phyloP scores from a whole-genome alignment of 2,888 invertebrate genomes.

The Bibio marci region DNA sequence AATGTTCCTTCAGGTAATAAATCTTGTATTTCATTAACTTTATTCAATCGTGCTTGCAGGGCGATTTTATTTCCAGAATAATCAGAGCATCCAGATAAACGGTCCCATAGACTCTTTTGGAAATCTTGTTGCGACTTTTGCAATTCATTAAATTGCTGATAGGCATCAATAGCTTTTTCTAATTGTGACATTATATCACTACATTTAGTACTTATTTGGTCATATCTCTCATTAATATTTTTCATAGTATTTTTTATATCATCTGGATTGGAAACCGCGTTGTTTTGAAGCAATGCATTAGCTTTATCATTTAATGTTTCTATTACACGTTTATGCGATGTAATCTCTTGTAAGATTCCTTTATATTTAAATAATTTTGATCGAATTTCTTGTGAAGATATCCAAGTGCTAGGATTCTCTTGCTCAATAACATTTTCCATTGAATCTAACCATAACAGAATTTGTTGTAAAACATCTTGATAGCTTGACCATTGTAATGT shows the following conservation, averaged over 20 bases:
- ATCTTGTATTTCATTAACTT: slow-evolving; percentile 65
- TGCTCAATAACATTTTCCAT: slow-evolving; percentile 61
- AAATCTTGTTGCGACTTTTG: slow-evolving; percentile 78
- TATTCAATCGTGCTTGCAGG: slow-evolving; percentile 62
- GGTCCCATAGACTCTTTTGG: slow-evolving; percentile 81
- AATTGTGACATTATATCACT: slow-evolving; percentile 51
- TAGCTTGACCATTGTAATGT: slow-evolving; percentile 69
- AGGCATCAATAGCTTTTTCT: slow-evolving; percentile 60
- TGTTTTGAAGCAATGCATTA: slow-evolving; percentile 43
- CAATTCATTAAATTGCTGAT: slow-evolving; percentile 72
- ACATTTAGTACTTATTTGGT: slow-evolving; percentile 47
- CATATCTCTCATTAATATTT: slow-evolving; percentile 60
- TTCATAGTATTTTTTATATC: slow-evolving; percentile 52
- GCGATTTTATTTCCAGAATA: slow-evolving; percentile 74
- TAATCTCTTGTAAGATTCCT: slow-evolving; percentile 74
- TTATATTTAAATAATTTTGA: slow-evolving; percentile 73
- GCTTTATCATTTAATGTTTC: slow-evolving; percentile 85
- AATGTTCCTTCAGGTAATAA: slow-evolving; percentile 58
- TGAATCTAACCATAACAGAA: slow-evolving; percentile 68
- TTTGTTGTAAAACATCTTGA: slow-evolving; percentile 70
- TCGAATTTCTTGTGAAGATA: slow-evolving; percentile 68
- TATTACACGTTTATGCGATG: slow-evolving; percentile 76
- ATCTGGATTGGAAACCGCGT: slow-evolving; percentile 19
- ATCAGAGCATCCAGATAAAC: slow-evolving; percentile 64
- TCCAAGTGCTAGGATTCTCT: slow-evolving; percentile 52